A percentile compares a stretch with the other conserved stretches of the same genome.
phyloP scores from a whole-genome alignment of 2,113 vertebrate species.

The Scartelaos histophorus region DNA sequence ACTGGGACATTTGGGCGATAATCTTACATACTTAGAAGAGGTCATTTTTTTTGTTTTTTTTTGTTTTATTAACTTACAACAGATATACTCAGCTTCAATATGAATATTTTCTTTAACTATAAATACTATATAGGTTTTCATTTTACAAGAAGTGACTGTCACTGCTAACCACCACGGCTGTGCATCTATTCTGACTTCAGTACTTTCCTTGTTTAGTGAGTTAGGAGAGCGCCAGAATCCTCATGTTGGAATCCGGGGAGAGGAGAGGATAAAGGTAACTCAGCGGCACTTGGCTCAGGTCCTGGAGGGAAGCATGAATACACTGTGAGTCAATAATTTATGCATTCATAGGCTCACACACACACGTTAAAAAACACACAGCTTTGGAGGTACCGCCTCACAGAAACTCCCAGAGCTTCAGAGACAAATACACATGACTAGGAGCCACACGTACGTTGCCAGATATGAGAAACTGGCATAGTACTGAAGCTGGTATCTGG shows the following conservation, averaged over 20 bases:
- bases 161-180: neutral
- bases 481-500: slow-evolving; percentile 37
- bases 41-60: no score
- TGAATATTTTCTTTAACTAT: neutral
- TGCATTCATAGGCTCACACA: slow-evolving; percentile 47
- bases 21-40: no score
- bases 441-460: slow-evolving; percentile 42
- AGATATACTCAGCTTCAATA: no score
- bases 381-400: slow-evolving; percentile 41
- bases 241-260: slow-evolving; percentile 35
- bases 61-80: no score
- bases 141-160: neutral
- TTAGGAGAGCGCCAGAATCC: slow-evolving; percentile 36
- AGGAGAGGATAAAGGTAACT: slow-evolving; percentile 55
- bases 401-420: slow-evolving; percentile 42
- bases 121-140: neutral
- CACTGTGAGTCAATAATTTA: slow-evolving; percentile 77
- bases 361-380: slow-evolving; percentile 31
- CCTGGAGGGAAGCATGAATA: slow-evolving; percentile 71
- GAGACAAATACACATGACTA: slow-evolving; percentile 56
- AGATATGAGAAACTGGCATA: slow-evolving; percentile 37
- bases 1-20: no score
- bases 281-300: slow-evolving; percentile 54
- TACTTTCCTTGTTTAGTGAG: slow-evolving; percentile 18
- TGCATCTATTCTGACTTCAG: slow-evolving; percentile 50